A percentile compares a stretch with the other conserved stretches of the same genome.
These are phyloP conservation scores for Halisarca cf. caerulea DNA, from an alignment of 37 sponge, comb jelly and placozoan genomes.

Conservation along the genomic window DNA sequence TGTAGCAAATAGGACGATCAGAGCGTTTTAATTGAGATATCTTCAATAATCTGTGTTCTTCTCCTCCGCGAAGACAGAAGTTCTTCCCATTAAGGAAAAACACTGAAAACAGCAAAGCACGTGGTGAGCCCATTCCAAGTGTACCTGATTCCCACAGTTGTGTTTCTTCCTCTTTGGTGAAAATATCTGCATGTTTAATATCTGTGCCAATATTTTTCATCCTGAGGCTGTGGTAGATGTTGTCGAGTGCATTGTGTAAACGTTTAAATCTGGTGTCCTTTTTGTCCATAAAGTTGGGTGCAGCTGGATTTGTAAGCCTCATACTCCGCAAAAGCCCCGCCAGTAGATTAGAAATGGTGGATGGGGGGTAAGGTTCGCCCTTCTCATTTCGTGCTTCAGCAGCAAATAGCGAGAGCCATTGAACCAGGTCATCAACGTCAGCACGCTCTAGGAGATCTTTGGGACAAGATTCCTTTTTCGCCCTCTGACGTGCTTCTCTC, in stretches of 20 bases:
- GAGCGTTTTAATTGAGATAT: conserved; percentile 1
- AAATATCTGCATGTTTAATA: not conserved
- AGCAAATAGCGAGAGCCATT: not conserved
- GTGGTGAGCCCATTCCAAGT: not conserved
- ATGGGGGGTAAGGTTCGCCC: conserved; percentile 2
- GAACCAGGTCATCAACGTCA: not conserved
- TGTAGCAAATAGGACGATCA: no score
- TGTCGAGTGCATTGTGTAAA: not conserved
- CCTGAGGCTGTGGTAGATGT: not conserved
- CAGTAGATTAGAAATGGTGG: not conserved
- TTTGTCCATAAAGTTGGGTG: not conserved
- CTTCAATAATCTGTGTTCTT: not conserved
- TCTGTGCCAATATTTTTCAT: not conserved
- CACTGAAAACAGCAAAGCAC: not conserved
- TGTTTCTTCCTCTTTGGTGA: conserved; percentile 12
- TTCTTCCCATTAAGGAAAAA: conserved; percentile 7
- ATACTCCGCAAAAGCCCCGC: not conserved
- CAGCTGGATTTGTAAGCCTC: not conserved
- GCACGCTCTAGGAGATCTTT: not conserved
- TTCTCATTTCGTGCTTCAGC: not conserved
- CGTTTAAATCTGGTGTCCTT: not conserved
- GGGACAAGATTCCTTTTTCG: not conserved
- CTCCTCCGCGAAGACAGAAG: not conserved
- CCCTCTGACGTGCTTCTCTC: not conserved
- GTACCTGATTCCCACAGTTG: not conserved